These are phyloP conservation scores for Phyllotreta cruciferae DNA, from an alignment of 2,888 invertebrate genomes.

Conservation along the genomic window DNA sequence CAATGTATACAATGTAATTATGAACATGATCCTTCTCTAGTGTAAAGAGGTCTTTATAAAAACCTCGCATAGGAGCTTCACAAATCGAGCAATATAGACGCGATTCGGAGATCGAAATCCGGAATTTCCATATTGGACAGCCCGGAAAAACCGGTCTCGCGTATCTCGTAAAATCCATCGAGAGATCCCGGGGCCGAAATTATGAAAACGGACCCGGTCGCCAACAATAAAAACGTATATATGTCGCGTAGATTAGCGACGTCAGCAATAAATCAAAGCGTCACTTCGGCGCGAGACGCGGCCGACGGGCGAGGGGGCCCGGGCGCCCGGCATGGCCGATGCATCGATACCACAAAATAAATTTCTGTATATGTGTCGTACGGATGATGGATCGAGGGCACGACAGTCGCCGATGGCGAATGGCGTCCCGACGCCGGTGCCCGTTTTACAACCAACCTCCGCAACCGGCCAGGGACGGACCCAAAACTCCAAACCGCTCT, in stretches of 20 bases:
- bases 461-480: too few relatives aligned
- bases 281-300: conserved; percentile 56
- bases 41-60: too few relatives aligned
- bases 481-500: too few relatives aligned
- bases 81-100: too few relatives aligned
- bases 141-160: conserved; percentile 8
- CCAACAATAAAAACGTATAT: conserved; percentile 62
- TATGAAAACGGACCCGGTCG: conserved; percentile 49
- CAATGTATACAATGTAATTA: too few relatives aligned
- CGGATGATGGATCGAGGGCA: conserved; percentile 58
- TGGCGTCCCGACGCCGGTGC: conserved; percentile 36
- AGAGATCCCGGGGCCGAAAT: conserved; percentile 34
- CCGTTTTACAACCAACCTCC: conserved; percentile 27
- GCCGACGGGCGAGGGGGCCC: conserved; percentile 27
- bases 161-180: conserved; percentile 26
- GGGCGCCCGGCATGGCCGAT: conserved; percentile 47
- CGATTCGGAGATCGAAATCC: conserved; percentile 1
- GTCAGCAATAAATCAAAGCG: conserved; percentile 62
- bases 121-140: conserved; percentile 4
- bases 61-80: too few relatives aligned
- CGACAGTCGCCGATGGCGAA: conserved; percentile 56
- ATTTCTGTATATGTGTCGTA: conserved; percentile 59
- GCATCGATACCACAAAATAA: conserved; percentile 60
- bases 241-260: conserved; percentile 62
- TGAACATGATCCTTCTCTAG: too few relatives aligned